Evolutionary conservation across 2,797 vertebrate genomes (phyloP).

Genomic region (Spinus olivaceus): DNA sequence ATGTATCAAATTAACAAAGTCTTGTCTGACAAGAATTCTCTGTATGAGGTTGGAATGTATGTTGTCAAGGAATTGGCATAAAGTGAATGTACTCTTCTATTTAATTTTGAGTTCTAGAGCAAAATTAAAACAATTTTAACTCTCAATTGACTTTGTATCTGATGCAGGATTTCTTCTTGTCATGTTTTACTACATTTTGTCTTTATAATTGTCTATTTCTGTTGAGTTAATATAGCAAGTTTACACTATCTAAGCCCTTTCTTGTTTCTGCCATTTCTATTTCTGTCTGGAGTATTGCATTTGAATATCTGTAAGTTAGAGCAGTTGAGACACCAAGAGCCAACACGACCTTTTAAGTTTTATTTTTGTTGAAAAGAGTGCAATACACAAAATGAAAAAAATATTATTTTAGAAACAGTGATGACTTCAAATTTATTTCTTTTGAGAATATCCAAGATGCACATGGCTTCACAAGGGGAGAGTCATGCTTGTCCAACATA

Average conservation of each 20-base stretch:
- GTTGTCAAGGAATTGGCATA: not conserved
- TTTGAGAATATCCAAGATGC: not conserved
- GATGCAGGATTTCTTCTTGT: not conserved
- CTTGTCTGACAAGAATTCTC: not conserved
- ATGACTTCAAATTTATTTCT: not conserved
- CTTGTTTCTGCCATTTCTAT: not conserved
- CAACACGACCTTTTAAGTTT: not conserved
- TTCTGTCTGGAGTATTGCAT: not conserved
- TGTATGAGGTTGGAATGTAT: not conserved
- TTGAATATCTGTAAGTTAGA: not conserved
- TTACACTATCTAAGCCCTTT: not conserved
- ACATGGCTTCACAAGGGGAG: not conserved
- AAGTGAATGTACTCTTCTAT: not conserved
- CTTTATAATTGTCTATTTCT: not conserved
- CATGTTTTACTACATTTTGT: not conserved
- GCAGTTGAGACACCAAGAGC: not conserved
- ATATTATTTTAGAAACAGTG: not conserved
- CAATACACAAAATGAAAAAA: not conserved
- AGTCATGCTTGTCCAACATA: not conserved
- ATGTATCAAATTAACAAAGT: not conserved
- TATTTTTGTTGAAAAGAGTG: not conserved
- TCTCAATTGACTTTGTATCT: not conserved
- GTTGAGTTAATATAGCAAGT: not conserved
- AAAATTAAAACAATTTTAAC: not conserved
- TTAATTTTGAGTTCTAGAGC: not conserved